Percentiles rank a stretch among this genome's conserved stretches.
Evolutionary conservation across 2,888 invertebrate species (phyloP).

Genomic region (Tortrix viridana): DNA sequence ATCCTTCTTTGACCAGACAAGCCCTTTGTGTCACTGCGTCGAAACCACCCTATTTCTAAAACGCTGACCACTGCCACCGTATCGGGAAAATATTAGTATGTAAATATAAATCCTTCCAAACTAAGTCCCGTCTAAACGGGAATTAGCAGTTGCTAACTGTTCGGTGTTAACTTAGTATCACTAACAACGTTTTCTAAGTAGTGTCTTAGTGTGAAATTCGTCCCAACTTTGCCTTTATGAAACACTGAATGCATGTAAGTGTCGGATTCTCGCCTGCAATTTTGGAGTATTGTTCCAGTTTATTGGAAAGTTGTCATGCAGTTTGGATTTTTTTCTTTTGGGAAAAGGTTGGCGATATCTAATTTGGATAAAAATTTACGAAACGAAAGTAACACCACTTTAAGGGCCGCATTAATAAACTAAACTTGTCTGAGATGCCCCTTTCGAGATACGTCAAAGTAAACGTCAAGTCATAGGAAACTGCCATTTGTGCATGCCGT

Average conservation of each 20-base stretch:
- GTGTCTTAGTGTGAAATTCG: slow-evolving; percentile 25
- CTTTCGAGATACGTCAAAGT: too few species aligned
- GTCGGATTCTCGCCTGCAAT: not conserved
- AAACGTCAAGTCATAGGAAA: too few species aligned
- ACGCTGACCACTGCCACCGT: slow-evolving; percentile 31
- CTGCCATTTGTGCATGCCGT: too few species aligned
- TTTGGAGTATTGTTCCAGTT: not conserved
- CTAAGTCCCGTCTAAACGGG: slow-evolving; percentile 18
- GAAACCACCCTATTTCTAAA: slow-evolving; percentile 20
- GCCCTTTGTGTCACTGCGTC: not conserved
- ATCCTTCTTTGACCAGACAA: not conserved
- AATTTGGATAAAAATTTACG: not conserved
- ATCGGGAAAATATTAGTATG: slow-evolving; percentile 28
- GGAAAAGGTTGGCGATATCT: not conserved
- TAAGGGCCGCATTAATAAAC: too few species aligned
- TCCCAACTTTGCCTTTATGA: slow-evolving; percentile 15
- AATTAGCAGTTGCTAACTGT: slow-evolving; percentile 15
- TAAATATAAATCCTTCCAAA: slow-evolving; percentile 16
- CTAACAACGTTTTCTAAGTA: slow-evolving; percentile 20
- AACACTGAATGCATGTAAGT: slow-evolving; percentile 3
- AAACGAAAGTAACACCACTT: too few species aligned
- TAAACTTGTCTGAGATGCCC: too few species aligned
- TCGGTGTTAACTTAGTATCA: slow-evolving; percentile 7
- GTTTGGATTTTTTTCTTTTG: not conserved
- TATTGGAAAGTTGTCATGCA: not conserved